Evolutionary conservation across 2,113 vertebrate species (phyloP).

Genomic region (Mastomys coucha): DNA sequence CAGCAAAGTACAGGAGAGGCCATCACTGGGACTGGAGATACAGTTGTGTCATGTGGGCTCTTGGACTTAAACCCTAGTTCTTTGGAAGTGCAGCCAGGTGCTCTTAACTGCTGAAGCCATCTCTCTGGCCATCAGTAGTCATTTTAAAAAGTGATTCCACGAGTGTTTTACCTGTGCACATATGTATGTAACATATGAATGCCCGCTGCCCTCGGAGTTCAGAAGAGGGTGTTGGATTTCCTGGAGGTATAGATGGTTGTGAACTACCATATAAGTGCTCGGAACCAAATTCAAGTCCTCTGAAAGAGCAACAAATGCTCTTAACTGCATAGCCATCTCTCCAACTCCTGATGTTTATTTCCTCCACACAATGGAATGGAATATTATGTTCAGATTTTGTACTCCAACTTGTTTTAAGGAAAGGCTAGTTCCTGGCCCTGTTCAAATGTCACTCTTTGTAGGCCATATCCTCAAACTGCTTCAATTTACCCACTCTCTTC

Average conservation of each 20-base stretch:
- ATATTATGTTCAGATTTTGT: not conserved
- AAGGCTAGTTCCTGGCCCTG: not conserved
- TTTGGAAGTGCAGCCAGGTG: not conserved
- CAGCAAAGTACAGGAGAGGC: not conserved
- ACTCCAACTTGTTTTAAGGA: slow-evolving; percentile 47
- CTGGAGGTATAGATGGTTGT: not conserved
- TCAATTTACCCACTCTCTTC: not conserved
- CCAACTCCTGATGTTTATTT: not conserved
- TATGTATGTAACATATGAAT: not conserved
- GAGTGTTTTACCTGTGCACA: not conserved
- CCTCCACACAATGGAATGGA: not conserved
- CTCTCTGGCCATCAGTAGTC: not conserved
- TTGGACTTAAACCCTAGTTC: not conserved
- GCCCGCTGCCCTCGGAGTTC: not conserved
- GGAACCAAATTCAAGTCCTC: not conserved
- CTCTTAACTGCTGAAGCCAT: not conserved
- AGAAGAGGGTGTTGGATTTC: not conserved
- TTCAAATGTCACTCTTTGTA: not conserved
- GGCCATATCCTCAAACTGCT: not conserved
- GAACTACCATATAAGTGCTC: not conserved
- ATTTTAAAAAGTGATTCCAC: not conserved
- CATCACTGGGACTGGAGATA: not conserved
- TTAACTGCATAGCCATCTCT: not conserved
- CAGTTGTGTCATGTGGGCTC: no score
- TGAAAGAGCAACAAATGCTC: not conserved